A percentile compares a stretch with the other conserved stretches of the same genome.
Conservation (phyloP, 92 coral and sea anemone species). For the Palythoa caribaeorum region DNA sequence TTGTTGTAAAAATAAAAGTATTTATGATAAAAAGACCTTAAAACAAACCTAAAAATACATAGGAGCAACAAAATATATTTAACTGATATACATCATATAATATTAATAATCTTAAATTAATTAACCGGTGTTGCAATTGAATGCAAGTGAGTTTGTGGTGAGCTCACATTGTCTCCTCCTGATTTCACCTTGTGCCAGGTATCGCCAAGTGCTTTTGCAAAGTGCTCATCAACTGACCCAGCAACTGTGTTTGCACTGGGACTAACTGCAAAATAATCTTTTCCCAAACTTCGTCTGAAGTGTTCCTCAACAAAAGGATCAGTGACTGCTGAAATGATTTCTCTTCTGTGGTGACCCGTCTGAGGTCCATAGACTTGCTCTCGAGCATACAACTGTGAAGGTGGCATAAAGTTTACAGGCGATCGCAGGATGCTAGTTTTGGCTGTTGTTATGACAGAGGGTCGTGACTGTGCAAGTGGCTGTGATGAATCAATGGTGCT, state of each 20-base stretch:
- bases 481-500: slow-evolving; percentile 66
- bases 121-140: slow-evolving; percentile 85
- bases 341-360: slow-evolving; percentile 80
- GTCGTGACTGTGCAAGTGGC: slow-evolving; percentile 79
- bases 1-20: background rate
- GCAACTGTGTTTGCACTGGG: slow-evolving; percentile 80
- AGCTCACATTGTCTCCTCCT: slow-evolving; percentile 51
- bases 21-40: background rate
- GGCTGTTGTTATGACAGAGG: slow-evolving; percentile 98
- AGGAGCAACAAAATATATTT: background rate
- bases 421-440: slow-evolving; percentile 77
- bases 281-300: slow-evolving; percentile 95
- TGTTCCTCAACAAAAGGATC: slow-evolving; percentile 99
- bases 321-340: slow-evolving; percentile 81
- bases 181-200: slow-evolving; percentile 84
- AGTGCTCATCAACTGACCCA: slow-evolving; percentile 99
- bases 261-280: slow-evolving; percentile 90
- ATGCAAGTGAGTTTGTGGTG: slow-evolving; percentile 71
- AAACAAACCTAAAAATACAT: background rate
- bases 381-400: slow-evolving; percentile 66
- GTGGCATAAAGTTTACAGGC: slow-evolving; percentile 84
- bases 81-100: background rate
- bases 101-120: slow-evolving; percentile 24
- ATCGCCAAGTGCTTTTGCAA: slow-evolving; percentile 96
- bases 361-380: slow-evolving; percentile 60